These are phyloP conservation scores for Coluber constrictor DNA, from an alignment of 2,797 vertebrate genomes.

Conservation along the genomic window DNA sequence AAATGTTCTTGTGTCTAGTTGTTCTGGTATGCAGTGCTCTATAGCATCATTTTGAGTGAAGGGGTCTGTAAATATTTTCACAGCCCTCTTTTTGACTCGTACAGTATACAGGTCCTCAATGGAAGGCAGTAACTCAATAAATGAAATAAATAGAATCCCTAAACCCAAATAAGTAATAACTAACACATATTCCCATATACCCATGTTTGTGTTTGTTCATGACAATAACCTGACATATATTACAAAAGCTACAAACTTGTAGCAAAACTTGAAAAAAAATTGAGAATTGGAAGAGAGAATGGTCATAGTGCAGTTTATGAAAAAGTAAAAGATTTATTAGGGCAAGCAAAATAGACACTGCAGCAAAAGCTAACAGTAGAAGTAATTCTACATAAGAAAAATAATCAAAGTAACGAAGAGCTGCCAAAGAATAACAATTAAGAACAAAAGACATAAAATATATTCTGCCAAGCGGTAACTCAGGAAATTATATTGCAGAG, in stretches of 20 bases:
- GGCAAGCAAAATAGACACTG: not conserved
- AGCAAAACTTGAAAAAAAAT: not conserved
- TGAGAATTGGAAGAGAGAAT: not conserved
- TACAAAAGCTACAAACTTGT: not conserved
- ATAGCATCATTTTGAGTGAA: too few relatives aligned
- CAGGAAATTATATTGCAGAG: not conserved
- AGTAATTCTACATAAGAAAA: not conserved
- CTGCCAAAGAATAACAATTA: not conserved
- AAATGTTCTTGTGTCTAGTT: too few relatives aligned
- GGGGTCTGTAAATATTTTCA: too few relatives aligned
- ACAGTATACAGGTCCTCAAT: too few relatives aligned
- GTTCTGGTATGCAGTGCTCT: too few relatives aligned
- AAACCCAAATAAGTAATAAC: too few relatives aligned
- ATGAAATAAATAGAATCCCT: too few relatives aligned
- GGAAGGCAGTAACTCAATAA: too few relatives aligned
- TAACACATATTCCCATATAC: too few relatives aligned
- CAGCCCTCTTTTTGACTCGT: too few relatives aligned
- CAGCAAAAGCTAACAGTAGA: not conserved
- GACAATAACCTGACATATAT: not conserved
- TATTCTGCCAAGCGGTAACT: not conserved
- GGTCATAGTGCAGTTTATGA: not conserved
- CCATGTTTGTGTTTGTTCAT: not conserved
- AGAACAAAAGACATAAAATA: not conserved
- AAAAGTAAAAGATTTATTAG: not conserved
- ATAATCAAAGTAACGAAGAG: not conserved